These are phyloP conservation scores for Lophura nycthemera DNA, from an alignment of 2,113 vertebrate species.

Conservation along the genomic window DNA sequence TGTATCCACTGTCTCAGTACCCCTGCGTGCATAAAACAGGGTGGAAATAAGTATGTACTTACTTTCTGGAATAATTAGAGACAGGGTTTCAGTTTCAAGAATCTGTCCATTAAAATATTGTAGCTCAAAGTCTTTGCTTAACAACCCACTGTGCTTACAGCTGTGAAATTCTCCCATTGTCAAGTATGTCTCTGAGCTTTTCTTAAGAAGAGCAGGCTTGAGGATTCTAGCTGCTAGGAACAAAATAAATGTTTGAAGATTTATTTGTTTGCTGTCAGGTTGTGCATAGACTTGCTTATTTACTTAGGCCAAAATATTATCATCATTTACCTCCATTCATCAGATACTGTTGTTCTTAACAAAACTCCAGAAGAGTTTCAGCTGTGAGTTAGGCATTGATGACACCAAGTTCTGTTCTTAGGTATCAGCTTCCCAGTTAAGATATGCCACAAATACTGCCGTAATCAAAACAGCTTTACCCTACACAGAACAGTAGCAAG, in stretches of 20 bases:
- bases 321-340: slow-evolving; percentile 67
- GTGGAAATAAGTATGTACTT: neutral
- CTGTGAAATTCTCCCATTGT: slow-evolving; percentile 55
- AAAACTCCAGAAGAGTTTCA: slow-evolving; percentile 57
- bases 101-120: slow-evolving; percentile 30
- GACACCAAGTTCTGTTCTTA: neutral
- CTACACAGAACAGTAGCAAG: neutral
- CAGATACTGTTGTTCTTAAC: slow-evolving; percentile 33
- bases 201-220: slow-evolving; percentile 11
- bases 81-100: neutral
- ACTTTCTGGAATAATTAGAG: neutral
- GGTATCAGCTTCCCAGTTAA: neutral
- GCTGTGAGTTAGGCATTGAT: slow-evolving; percentile 21
- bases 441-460: neutral
- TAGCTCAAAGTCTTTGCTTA: slow-evolving; percentile 45
- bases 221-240: slow-evolving; percentile 63
- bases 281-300: slow-evolving; percentile 27
- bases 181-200: slow-evolving; percentile 32
- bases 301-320: slow-evolving; percentile 58
- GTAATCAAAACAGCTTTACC: neutral
- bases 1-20: neutral
- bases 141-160: slow-evolving; percentile 37
- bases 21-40: neutral
- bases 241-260: slow-evolving; percentile 71
- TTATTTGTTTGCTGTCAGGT: slow-evolving; percentile 35